phyloP scores from a whole-genome alignment of 2,888 invertebrate species.

The Ophioninae sp. region DNA sequence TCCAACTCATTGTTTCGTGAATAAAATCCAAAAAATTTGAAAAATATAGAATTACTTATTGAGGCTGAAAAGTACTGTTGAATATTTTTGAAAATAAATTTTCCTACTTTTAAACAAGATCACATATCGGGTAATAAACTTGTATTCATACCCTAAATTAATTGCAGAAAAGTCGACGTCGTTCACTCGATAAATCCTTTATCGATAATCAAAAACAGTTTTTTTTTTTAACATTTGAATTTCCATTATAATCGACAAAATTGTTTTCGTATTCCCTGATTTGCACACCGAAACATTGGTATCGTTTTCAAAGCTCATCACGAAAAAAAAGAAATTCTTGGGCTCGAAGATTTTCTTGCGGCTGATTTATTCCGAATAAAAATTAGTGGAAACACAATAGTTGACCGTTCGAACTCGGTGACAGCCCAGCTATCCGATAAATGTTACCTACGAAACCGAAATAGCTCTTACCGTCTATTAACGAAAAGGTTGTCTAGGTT shows the following conservation, averaged over 20 bases:
- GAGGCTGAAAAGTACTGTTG: not conserved
- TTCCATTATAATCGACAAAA: not conserved
- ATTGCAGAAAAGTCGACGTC: not conserved
- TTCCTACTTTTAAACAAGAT: not conserved
- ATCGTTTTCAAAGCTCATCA: constrained; percentile 26
- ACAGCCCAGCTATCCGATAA: constrained; percentile 73
- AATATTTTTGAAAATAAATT: not conserved
- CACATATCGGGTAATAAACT: too few relatives aligned
- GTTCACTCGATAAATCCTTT: constrained; percentile 10
- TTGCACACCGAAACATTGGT: constrained; percentile 30
- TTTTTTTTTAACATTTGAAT: not conserved
- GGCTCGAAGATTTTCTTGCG: constrained; percentile 20
- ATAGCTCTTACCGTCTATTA: constrained; percentile 63
- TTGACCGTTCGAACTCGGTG: constrained; percentile 58
- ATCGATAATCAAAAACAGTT: not conserved
- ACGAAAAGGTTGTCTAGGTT: constrained; percentile 75
- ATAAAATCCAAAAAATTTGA: not conserved
- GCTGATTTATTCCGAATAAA: constrained; percentile 40
- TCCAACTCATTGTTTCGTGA: not conserved
- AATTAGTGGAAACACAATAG: constrained; percentile 5
- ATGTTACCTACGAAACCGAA: constrained; percentile 73
- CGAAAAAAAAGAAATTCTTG: constrained; percentile 13
- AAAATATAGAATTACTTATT: not conserved
- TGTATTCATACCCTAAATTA: not conserved
- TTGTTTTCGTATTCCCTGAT: constrained; percentile 45